A percentile compares a stretch with the other conserved stretches of the same genome.
phyloP scores from a whole-genome alignment of 2,888 invertebrate genomes.

The Hydroisotoma schaefferi region DNA sequence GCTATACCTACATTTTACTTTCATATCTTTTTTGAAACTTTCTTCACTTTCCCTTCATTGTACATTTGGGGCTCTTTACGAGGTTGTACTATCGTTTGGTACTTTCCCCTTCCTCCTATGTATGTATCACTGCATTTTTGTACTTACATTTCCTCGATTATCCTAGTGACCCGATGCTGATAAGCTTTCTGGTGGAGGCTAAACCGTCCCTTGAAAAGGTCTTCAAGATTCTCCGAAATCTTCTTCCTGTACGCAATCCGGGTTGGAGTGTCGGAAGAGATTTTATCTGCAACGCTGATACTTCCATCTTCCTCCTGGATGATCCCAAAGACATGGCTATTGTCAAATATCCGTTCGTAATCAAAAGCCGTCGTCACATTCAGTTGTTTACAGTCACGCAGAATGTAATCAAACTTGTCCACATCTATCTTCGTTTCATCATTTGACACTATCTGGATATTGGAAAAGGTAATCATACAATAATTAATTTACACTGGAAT shows the following conservation, averaged over 20 bases:
- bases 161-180: constrained; percentile 54
- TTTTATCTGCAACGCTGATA: constrained; percentile 17
- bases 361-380: constrained; percentile 56
- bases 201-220: constrained; percentile 55
- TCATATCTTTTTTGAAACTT: too few relatives aligned
- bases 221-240: constrained; percentile 54
- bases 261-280: constrained; percentile 10
- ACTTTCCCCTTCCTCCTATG: too few relatives aligned
- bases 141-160: constrained; percentile 56
- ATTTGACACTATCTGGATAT: constrained; percentile 60
- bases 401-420: constrained; percentile 66
- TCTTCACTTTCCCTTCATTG: too few relatives aligned
- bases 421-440: constrained; percentile 61
- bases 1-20: too few relatives aligned
- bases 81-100: too few relatives aligned
- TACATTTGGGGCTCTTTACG: too few relatives aligned
- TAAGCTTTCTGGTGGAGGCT: constrained; percentile 57
- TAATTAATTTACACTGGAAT: too few relatives aligned
- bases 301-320: constrained; percentile 45
- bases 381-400: constrained; percentile 58
- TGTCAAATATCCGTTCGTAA: constrained; percentile 54
- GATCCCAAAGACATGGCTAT: constrained; percentile 51
- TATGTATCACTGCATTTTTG: too few relatives aligned
- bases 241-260: constrained; percentile 56
- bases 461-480: too few relatives aligned